Base-by-base conservation (phyloP, 1,140 invertebrate genomes). In the Magallana angulata region DNA sequence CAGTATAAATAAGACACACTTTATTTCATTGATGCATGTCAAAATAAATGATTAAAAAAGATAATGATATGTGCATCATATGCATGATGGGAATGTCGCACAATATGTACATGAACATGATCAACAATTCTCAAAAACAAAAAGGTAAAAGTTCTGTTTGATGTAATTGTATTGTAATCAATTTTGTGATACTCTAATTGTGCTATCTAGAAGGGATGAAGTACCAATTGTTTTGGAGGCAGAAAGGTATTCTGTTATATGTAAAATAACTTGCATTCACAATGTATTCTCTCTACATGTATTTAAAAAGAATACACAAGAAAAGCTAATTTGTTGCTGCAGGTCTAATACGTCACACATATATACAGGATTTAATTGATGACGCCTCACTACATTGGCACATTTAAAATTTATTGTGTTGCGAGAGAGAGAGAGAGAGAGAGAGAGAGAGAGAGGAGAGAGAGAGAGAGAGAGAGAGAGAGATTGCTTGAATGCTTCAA, bases 201-300 rank as follows among this genome's bases (percentile, higher is more conserved):
- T 76, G 68, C 68, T 76, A 76, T 76, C 11, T 76, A 76, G 68
- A 76, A 8, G 68, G 24, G 68, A 76, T 24, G 68, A 76, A 30
- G 68, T 30, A 11, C 68, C 68, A 30, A 30, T 76, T 60, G 1
- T 60, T 82, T 7, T 80, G 71, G 71, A 57, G 24, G 48, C 9
- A 16, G 58, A 80, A 8, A 59, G 24, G 59, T 76, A 71, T 57
- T 68, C 68, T 16, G 7, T 18, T 58, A 58, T 57, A 81, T 80
- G 48, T 60, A 11, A 11, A 81, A 11, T 36, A 48, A 48, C 36
- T 1, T 84, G 7, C 48, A 7, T 64, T 62, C 56, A 36, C 82
- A 84, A 48, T 48, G 36, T 48, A 48, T 48, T 4, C 36, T 48
- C 36, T 48, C 36, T 4, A 48, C 36, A 9, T 76, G 60, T 64